Base-by-base conservation (phyloP, 2,113 vertebrate genomes). In the Oreochromis spilurus region DNA sequence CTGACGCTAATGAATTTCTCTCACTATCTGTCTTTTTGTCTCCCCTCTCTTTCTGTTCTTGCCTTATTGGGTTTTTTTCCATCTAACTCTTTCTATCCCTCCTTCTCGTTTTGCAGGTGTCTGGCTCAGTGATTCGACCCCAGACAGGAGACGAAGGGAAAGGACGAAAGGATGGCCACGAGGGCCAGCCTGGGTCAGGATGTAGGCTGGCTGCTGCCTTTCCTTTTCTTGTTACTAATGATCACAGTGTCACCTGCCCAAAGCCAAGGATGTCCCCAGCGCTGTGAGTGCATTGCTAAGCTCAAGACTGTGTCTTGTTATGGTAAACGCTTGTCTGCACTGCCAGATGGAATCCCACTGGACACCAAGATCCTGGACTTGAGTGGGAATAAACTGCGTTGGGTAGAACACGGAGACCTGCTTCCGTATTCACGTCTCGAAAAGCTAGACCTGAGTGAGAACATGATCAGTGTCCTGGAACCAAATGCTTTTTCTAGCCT, bases 371-470 rank as follows among this genome's bases (percentile, higher is more conserved):
- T 97, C 65, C 96, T 99, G 93, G 98, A 99, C 93, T 95, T 99
- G 9, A 98, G 96, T 94, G 97, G 96, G 84, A 99, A 99, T 95
- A 98, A 97, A 81, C 97, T 99, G 84, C 97, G 98, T 91, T 99
- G 98, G 97, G 96, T 99, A 9, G 98, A 97, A 92, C 96, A 97
- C 0, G 97, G 97, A 0, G 98, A 99, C 89, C 96, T 99, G 81
- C 89, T 97, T 4, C 90, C 97, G 0, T 98, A 97, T 90, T 95
- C 97, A 0, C 96, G 91, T 83, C 96, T 99, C 84, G 98, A 99
- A 92, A 98, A 98, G 93, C 94, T 99, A 83, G 98, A 99, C 88
- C 95, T 99, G 78, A 99, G 98, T 3, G 98, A 99, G 89, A 99
- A 99, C 95, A 94, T 97, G 84, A 97, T 99, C 82, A 97, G 97